Evolutionary conservation across 2,797 vertebrate genomes (phyloP).

Genomic region (Meda fulgida): DNA sequence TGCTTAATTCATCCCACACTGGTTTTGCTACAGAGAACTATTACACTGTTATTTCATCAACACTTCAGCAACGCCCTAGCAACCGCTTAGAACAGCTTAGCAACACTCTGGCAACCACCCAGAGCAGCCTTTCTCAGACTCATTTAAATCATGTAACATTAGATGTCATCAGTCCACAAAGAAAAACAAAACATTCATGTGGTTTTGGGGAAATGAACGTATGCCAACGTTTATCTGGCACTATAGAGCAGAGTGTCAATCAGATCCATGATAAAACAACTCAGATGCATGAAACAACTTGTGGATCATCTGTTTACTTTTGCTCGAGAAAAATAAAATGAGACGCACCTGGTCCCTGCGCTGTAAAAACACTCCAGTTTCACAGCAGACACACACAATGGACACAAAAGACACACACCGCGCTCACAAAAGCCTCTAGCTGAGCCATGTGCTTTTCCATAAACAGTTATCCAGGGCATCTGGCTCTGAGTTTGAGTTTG

Average conservation of each 20-base stretch:
- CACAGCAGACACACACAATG: conserved; percentile 37
- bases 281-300: background rate
- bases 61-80: background rate
- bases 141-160: background rate
- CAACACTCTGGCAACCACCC: background rate
- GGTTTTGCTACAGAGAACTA: background rate
- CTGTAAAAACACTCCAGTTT: conserved; percentile 12
- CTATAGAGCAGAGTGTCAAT: background rate
- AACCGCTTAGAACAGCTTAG: background rate
- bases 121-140: background rate
- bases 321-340: background rate
- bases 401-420: conserved; percentile 25
- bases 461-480: conserved; percentile 50
- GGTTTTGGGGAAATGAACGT: background rate
- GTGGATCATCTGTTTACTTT: conserved; percentile 27
- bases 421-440: conserved; percentile 41
- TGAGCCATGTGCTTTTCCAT: conserved; percentile 42
- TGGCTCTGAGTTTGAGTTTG: background rate
- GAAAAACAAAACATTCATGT: background rate
- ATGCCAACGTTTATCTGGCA: background rate
- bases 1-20: background rate
- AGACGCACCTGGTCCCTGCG: conserved; percentile 20
- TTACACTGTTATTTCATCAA: background rate
- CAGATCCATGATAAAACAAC: background rate
- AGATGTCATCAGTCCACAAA: background rate